Base-by-base conservation (phyloP, 2,797 vertebrate genomes). In the Glossophaga mutica region DNA sequence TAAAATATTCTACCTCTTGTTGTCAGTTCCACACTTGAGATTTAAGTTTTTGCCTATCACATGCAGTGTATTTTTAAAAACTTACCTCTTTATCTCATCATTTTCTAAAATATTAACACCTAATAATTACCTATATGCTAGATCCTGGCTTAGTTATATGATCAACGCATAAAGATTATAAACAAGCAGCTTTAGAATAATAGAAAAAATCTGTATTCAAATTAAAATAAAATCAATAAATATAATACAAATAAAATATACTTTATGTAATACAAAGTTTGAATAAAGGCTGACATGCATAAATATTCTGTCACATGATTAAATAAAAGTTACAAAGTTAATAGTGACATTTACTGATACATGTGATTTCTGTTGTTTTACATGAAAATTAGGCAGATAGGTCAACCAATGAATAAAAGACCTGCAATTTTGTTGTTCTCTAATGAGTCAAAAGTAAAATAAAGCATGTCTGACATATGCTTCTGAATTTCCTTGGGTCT, bases 111-210 rank as follows among this genome's bases (percentile, higher is more conserved):
- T 87, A 93, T 42, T 37, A 94, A 86, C 50, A 95, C 3, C n/a
- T 96, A 93, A 87, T 2, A 85, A 78, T 87, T 94, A 85, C 42
- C 11, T 52, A 93, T 50, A 96, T 73, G 39, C 39, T 73, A 68
- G 19, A 89, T 83, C 39, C 65, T 76, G 21, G 74, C 62, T 91
- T 95, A 22, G 37, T 85, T 85, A 81, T 34, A 55, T 90, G 55
- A 91, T 18, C 37, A 94, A 76, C 52, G 67, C 10, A 26, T 34
- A 44, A 95, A 77, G 9, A 93, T 68, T 94, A 87, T 84, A 67
- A 78, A 94, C 34, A 96, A 90, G 59, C 50, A 91, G 14, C 37
- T 70, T 89, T 86, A 92, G 52, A 91, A 87, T 74, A 94, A 91
- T 37, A 46, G 67, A 52, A 86, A 85, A 96, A 89, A 87, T 67